These are phyloP conservation scores for Drosophila borealis DNA, from an alignment of 2,888 invertebrate species.

Conservation along the genomic window DNA sequence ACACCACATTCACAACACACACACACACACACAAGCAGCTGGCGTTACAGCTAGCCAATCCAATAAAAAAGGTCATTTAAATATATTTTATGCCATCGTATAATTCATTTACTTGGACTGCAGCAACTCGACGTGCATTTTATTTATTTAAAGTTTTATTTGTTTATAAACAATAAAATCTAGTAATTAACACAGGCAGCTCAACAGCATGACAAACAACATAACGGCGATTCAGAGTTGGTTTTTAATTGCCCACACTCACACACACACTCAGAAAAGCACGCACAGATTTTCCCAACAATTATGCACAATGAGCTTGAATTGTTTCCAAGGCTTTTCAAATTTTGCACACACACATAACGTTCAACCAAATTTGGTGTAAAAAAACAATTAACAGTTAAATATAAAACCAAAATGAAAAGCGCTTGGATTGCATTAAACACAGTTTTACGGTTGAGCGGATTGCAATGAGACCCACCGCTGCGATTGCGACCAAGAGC, in stretches of 20 bases:
- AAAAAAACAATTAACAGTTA: conserved; percentile 35
- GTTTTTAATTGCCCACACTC: conserved; percentile 38
- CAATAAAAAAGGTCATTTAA: conserved; percentile 38
- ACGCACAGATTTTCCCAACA: conserved; percentile 49
- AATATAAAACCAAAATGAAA: conserved; percentile 18
- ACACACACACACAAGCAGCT: conserved; percentile 8
- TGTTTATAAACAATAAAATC: conserved; percentile 56
- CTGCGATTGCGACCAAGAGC: conserved; percentile 1
- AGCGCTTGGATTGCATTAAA: conserved; percentile 60
- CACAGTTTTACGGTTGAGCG: conserved; percentile 60
- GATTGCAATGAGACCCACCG: conserved; percentile 37
- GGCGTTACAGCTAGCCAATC: conserved; percentile 6
- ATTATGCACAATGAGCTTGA: conserved; percentile 48
- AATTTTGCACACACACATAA: conserved; percentile 5
- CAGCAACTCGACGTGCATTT: conserved; percentile 42
- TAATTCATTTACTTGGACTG: conserved; percentile 47
- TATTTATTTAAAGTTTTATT: conserved; percentile 52
- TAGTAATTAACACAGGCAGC: conserved; percentile 54
- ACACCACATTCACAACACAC: not conserved
- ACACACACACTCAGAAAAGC: conserved; percentile 12
- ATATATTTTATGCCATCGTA: conserved; percentile 32
- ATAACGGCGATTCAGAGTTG: conserved; percentile 3
- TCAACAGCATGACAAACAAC: conserved; percentile 37
- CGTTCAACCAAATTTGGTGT: conserved; percentile 15
- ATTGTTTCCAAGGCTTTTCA: conserved; percentile 56